A percentile compares a stretch with the other conserved stretches of the same genome.
phyloP scores from a whole-genome alignment of 2,113 vertebrate species.

The Sitta europaea region DNA sequence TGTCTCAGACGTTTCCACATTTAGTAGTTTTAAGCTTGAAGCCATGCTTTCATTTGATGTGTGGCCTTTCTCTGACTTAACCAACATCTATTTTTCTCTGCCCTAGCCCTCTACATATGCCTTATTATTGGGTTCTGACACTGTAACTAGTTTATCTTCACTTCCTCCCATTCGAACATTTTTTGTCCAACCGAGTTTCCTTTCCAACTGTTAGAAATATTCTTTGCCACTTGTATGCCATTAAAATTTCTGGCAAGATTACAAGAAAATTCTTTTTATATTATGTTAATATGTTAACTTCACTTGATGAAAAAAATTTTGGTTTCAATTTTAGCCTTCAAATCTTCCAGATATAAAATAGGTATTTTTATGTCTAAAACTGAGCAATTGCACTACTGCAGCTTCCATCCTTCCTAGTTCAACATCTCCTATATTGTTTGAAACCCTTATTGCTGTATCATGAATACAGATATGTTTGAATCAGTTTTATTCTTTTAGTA shows the following conservation, averaged over 20 bases:
- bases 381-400: neutral
- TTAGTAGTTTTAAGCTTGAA: neutral
- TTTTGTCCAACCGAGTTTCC: neutral
- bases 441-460: neutral
- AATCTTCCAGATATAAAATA: neutral
- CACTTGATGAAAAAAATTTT: neutral
- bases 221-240: neutral
- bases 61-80: neutral
- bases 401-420: neutral
- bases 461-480: neutral
- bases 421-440: neutral
- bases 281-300: too few relatives aligned
- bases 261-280: neutral
- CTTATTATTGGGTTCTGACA: neutral
- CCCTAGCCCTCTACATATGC: neutral
- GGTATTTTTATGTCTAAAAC: neutral
- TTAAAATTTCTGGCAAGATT: neutral
- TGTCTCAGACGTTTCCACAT: neutral
- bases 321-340: neutral
- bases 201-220: neutral
- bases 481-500: neutral
- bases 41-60: neutral
- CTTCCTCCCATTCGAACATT: fast-evolving
- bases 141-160: neutral
- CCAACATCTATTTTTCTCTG: neutral